phyloP scores from a whole-genome alignment of 2,113 vertebrate species.

The Falco punctatus region DNA sequence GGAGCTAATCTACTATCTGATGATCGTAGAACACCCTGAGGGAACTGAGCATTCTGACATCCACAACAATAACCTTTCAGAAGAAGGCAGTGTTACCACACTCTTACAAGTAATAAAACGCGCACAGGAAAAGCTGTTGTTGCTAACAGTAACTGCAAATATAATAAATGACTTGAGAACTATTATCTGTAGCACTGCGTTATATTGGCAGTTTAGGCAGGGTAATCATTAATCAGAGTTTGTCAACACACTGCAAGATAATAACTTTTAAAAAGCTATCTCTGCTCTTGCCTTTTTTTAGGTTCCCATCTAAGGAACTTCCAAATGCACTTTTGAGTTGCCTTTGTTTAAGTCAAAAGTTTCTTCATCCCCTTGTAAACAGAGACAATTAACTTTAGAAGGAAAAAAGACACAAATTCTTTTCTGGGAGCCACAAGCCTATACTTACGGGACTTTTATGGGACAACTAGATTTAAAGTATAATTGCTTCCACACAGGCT shows the following conservation, averaged over 20 bases:
- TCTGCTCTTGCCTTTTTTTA: background rate
- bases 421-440: background rate
- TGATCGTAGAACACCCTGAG: background rate
- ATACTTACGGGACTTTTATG: background rate
- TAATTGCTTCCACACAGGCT: background rate
- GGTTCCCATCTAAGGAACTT: background rate
- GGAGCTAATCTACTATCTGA: background rate
- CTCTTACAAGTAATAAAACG: background rate
- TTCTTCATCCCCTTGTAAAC: background rate
- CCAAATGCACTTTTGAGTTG: background rate
- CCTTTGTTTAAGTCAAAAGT: background rate
- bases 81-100: background rate
- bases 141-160: background rate
- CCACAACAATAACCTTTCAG: background rate
- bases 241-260: background rate
- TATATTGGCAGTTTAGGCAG: background rate
- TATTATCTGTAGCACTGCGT: background rate
- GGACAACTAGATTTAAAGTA: background rate
- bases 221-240: background rate
- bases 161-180: background rate
- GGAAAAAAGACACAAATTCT: background rate
- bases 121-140: background rate
- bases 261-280: background rate
- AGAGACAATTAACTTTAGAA: background rate
- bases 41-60: background rate